Evolutionary conservation across 2,888 invertebrate genomes (phyloP).

Genomic region (Eilema depressum): DNA sequence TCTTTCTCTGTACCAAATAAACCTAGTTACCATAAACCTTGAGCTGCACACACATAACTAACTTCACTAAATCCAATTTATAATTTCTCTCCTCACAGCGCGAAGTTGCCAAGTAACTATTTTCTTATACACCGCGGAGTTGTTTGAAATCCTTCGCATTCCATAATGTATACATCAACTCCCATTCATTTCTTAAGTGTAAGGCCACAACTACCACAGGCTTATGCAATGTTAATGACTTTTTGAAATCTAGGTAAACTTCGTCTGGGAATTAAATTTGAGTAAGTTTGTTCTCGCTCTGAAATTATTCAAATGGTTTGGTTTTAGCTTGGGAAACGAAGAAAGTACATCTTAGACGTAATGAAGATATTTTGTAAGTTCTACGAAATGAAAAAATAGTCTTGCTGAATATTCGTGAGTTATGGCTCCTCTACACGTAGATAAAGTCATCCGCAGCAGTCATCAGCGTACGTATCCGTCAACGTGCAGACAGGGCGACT

Average conservation of each 20-base stretch:
- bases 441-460: no score
- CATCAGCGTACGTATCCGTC: no score
- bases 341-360: neutral
- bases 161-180: conserved; percentile 4
- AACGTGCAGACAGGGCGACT: no score
- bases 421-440: no score
- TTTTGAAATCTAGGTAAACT: conserved; percentile 15
- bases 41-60: neutral
- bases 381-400: no score
- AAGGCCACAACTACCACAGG: conserved; percentile 6
- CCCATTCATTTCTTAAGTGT: neutral
- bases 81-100: neutral
- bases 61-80: conserved; percentile 1
- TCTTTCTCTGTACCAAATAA: no score
- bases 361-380: neutral
- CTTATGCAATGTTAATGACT: conserved; percentile 14
- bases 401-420: no score
- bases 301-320: neutral
- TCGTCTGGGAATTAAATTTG: conserved; percentile 6
- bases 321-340: neutral
- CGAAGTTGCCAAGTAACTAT: neutral
- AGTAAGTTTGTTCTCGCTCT: neutral
- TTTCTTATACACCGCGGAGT: neutral
- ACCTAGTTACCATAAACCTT: no score
- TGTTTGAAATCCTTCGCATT: neutral